A percentile compares a stretch with the other conserved stretches of the same genome.
Conservation (phyloP, 2,113 vertebrate species). For the Seriola rivoliana region DNA sequence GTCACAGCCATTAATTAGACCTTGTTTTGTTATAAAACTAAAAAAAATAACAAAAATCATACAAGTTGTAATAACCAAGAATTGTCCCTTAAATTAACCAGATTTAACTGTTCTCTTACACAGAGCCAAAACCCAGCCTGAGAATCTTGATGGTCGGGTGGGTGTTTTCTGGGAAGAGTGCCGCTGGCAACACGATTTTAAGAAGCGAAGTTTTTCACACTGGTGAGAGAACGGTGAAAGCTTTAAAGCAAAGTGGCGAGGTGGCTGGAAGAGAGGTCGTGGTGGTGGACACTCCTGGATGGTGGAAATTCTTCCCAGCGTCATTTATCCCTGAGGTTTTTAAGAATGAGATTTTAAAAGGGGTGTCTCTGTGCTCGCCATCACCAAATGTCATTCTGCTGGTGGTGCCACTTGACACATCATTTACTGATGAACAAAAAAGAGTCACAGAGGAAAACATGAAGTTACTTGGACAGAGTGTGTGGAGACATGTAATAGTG, state of each 20-base stretch:
- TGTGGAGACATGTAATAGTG: slow-evolving; percentile 42
- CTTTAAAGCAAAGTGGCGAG: background rate
- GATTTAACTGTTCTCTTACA: background rate
- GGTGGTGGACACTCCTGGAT: slow-evolving; percentile 40
- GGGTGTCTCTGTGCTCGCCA: slow-evolving; percentile 22
- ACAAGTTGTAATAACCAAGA: too few species aligned
- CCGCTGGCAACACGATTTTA: slow-evolving; percentile 1
- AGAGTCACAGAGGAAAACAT: slow-evolving; percentile 36
- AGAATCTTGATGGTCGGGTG: slow-evolving; percentile 38
- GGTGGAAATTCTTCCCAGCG: slow-evolving; percentile 22
- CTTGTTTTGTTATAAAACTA: too few species aligned
- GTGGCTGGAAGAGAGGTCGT: slow-evolving; percentile 26
- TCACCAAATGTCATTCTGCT: slow-evolving; percentile 43
- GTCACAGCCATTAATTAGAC: too few species aligned
- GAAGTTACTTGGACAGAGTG: slow-evolving; percentile 28
- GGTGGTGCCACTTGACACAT: slow-evolving; percentile 21
- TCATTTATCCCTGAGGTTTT: background rate
- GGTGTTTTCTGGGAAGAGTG: slow-evolving; percentile 19
- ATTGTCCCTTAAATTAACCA: background rate
- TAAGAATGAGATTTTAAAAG: slow-evolving; percentile 18
- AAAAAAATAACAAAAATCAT: too few species aligned
- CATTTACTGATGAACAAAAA: slow-evolving; percentile 36
- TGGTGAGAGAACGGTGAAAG: background rate
- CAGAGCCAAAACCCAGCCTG: background rate
- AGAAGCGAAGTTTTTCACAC: background rate